Percentiles rank a stretch among this genome's conserved stretches.
Evolutionary conservation across 2,113 vertebrate species (phyloP).

Genomic region (Macquaria australasica): DNA sequence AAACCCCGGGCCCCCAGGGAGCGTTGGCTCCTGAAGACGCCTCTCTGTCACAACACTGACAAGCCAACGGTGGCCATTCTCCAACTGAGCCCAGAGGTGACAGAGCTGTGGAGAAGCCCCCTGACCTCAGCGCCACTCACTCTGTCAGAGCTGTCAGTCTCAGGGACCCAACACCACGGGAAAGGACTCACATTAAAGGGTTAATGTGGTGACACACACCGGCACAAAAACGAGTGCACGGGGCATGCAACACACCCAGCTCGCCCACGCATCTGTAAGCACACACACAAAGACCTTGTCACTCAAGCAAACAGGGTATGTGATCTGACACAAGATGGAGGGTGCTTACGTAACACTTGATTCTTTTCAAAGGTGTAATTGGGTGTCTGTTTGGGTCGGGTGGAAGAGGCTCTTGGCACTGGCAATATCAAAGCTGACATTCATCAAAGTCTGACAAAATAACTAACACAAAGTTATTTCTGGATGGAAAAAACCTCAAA

Average conservation of each 20-base stretch:
- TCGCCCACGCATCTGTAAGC: conserved; percentile 42
- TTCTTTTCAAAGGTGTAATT: conserved; percentile 73
- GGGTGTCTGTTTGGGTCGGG: conserved; percentile 51
- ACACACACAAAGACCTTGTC: conserved; percentile 59
- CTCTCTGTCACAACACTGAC: conserved; percentile 51
- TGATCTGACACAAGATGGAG: conserved; percentile 62
- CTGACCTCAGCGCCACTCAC: conserved; percentile 15
- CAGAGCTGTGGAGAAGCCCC: conserved; percentile 8
- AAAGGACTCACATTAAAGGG: conserved; percentile 11
- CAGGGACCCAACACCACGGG: neutral
- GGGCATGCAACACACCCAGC: conserved; percentile 10
- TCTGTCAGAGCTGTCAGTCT: conserved; percentile 53
- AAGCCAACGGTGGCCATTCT: conserved; percentile 29
- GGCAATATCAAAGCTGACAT: conserved; percentile 50
- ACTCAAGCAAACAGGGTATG: conserved; percentile 50
- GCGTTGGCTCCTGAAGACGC: conserved; percentile 11
- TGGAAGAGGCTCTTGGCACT: conserved; percentile 39
- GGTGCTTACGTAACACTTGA: conserved; percentile 59
- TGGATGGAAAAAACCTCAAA: neutral
- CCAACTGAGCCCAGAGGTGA: conserved; percentile 49
- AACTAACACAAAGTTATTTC: conserved; percentile 34
- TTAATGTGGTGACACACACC: conserved; percentile 15
- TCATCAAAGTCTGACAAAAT: conserved; percentile 54
- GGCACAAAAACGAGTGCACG: conserved; percentile 16
- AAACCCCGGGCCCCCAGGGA: neutral